These are phyloP conservation scores for Aporrectodea caliginosa DNA, from an alignment of 1,140 invertebrate genomes.

Conservation along the genomic window DNA sequence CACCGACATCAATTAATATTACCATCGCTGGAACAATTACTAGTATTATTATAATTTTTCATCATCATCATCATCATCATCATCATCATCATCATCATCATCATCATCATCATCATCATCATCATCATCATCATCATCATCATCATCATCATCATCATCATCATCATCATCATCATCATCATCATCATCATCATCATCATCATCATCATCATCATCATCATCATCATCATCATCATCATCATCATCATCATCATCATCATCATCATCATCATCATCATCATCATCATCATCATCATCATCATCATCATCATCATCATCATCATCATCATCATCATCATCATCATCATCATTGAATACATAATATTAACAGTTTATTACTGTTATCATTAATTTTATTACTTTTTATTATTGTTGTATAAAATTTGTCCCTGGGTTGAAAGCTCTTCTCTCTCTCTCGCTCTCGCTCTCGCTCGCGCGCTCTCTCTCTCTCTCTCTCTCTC, in stretches of 20 bases:
- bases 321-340: no score
- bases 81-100: background rate
- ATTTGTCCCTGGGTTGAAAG: no score
- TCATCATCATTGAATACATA: no score
- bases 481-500: no score
- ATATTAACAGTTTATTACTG: no score
- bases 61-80: conserved; percentile 2
- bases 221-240: background rate
- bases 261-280: conserved; percentile 5
- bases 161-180: background rate
- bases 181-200: background rate
- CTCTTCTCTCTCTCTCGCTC: no score
- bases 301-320: background rate
- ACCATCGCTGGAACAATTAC: conserved; percentile 1
- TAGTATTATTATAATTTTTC: background rate
- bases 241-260: background rate
- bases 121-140: background rate
- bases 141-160: background rate
- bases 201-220: background rate
- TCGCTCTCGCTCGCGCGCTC: no score
- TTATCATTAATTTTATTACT: no score
- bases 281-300: background rate
- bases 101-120: background rate
- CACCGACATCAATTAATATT: background rate
- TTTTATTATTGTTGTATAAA: no score